phyloP scores from a whole-genome alignment of 2,797 vertebrate genomes.

The Leuciscus waleckii region DNA sequence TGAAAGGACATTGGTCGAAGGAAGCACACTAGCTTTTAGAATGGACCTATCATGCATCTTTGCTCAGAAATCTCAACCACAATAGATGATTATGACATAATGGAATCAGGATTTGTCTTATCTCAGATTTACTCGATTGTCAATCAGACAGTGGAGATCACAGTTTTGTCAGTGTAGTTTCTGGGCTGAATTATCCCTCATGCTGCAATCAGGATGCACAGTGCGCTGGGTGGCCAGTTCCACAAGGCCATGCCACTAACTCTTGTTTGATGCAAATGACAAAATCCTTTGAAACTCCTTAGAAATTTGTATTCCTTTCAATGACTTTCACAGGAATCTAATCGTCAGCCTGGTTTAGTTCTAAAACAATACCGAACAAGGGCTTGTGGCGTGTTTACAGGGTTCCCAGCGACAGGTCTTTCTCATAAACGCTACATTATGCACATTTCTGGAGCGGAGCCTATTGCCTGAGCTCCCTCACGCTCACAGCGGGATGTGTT shows the following conservation, averaged over 20 bases:
- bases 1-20: not conserved
- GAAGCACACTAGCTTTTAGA: not conserved
- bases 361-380: constrained; percentile 31
- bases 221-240: constrained; percentile 10
- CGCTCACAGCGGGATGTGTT: constrained; percentile 12
- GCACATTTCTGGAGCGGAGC: constrained; percentile 38
- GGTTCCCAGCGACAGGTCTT: constrained; percentile 30
- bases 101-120: constrained; percentile 19
- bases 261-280: constrained; percentile 2
- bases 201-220: constrained; percentile 40
- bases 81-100: constrained; percentile 40
- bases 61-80: not conserved
- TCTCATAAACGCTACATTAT: constrained; percentile 38
- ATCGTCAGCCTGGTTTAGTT: constrained; percentile 12
- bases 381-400: constrained; percentile 1
- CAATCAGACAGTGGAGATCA: constrained; percentile 63
- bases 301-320: constrained; percentile 4
- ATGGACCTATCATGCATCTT: not conserved
- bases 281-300: constrained; percentile 5
- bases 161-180: constrained; percentile 60
- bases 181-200: constrained; percentile 17
- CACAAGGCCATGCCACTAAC: not conserved
- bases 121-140: constrained; percentile 11
- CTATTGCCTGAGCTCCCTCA: constrained; percentile 42
- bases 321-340: not conserved